Evolutionary conservation across 2,113 vertebrate genomes (phyloP).

Genomic region (Sapayoa aenigma): DNA sequence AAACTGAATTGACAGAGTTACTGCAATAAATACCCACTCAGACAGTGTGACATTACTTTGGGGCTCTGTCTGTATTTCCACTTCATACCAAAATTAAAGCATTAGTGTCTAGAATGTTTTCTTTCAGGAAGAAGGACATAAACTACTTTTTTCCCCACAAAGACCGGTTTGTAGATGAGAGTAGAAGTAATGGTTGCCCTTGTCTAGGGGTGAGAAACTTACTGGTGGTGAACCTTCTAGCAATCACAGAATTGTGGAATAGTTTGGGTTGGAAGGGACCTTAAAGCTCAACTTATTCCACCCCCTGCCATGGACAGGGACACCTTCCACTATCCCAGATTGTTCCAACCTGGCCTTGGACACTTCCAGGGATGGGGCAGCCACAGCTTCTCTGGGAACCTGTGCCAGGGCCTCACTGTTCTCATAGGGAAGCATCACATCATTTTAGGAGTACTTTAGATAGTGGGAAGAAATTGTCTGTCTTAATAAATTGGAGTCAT

Average conservation of each 20-base stretch:
- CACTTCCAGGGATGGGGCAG: not conserved
- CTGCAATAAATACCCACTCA: not conserved
- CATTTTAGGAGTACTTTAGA: not conserved
- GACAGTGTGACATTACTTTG: not conserved
- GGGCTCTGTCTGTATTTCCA: not conserved
- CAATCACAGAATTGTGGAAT: no score
- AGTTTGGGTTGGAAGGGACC: not conserved
- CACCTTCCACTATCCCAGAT: fast-evolving
- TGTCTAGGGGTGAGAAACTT: not conserved
- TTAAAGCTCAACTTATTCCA: not conserved
- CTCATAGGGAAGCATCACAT: not conserved
- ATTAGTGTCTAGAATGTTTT: not conserved
- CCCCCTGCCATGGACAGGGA: not conserved
- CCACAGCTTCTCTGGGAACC: not conserved
- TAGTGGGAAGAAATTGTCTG: not conserved
- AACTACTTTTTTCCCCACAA: not conserved
- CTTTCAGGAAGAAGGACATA: not conserved
- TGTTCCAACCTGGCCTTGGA: not conserved
- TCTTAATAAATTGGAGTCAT: fast-evolving
- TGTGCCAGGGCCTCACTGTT: fast-evolving
- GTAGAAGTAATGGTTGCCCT: no score
- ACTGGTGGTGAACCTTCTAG: not conserved
- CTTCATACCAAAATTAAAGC: not conserved
- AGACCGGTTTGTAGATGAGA: not conserved
- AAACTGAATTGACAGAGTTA: not conserved